Evolutionary conservation across 2,797 vertebrate species (phyloP).

Genomic region (Acridotheres tristis): DNA sequence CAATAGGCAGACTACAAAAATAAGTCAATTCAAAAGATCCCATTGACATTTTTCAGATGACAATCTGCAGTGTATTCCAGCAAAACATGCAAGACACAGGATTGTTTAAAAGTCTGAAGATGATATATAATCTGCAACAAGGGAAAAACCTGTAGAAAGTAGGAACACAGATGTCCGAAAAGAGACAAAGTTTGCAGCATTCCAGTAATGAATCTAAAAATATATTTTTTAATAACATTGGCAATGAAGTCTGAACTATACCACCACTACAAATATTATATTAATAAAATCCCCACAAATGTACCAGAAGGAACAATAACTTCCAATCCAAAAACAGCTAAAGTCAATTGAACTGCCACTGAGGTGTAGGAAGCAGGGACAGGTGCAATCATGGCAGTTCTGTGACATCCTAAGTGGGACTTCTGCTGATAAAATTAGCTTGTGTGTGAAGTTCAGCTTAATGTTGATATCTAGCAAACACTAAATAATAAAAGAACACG

Average conservation of each 20-base stretch:
- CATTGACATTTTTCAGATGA: background rate
- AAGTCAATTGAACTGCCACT: background rate
- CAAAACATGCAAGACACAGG: background rate
- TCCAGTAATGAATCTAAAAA: background rate
- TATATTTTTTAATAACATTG: background rate
- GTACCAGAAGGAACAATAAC: background rate
- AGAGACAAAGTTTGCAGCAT: background rate
- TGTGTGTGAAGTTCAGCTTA: background rate
- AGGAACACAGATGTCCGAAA: background rate
- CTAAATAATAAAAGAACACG: background rate
- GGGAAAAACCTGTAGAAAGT: background rate
- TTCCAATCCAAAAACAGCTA: background rate
- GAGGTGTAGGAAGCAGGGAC: background rate
- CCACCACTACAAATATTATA: background rate
- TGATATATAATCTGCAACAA: background rate
- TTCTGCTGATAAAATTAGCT: background rate
- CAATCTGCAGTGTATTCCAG: background rate
- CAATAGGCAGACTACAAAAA: background rate
- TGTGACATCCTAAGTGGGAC: background rate
- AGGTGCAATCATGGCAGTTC: background rate
- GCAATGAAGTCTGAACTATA: background rate
- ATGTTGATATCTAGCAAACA: background rate
- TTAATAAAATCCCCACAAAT: background rate
- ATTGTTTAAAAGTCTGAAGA: background rate
- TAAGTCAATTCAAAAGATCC: background rate